These are phyloP conservation scores for Apotomis betuletana DNA, from an alignment of 2,888 invertebrate species.

Conservation along the genomic window DNA sequence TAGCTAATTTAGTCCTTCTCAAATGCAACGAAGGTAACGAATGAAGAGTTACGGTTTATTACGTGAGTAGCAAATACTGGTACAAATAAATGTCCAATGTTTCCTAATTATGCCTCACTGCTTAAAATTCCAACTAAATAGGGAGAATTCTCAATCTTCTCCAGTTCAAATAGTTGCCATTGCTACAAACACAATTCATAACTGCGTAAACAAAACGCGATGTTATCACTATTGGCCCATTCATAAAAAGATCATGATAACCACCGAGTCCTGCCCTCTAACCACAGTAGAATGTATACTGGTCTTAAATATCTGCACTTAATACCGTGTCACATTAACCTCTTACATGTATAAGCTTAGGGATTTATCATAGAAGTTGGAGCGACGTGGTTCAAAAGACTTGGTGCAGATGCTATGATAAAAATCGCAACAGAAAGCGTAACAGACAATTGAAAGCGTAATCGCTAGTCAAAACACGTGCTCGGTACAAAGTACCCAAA, in stretches of 20 bases:
- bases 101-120: too few relatives aligned
- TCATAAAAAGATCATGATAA: conserved; percentile 18
- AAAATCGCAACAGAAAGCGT: conserved; percentile 54
- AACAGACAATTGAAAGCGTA: conserved; percentile 66
- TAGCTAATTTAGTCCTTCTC: too few relatives aligned
- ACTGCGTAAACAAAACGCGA: conserved; percentile 21
- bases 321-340: neutral
- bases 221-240: conserved; percentile 31
- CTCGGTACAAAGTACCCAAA: conserved; percentile 58
- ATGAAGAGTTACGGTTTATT: too few relatives aligned
- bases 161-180: neutral
- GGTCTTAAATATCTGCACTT: conserved; percentile 47
- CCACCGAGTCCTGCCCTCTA: conserved; percentile 11
- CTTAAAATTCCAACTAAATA: too few relatives aligned
- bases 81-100: too few relatives aligned
- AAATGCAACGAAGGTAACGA: too few relatives aligned
- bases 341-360: neutral
- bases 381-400: conserved; percentile 11
- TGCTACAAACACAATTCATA: conserved; percentile 14
- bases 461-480: conserved; percentile 78
- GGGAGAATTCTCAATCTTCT: too few relatives aligned
- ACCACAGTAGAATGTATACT: conserved; percentile 43
- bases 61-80: too few relatives aligned
- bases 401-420: conserved; percentile 59
- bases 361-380: neutral